Evolutionary conservation across 2,888 invertebrate genomes (phyloP).

Genomic region (Philonicus albiceps): DNA sequence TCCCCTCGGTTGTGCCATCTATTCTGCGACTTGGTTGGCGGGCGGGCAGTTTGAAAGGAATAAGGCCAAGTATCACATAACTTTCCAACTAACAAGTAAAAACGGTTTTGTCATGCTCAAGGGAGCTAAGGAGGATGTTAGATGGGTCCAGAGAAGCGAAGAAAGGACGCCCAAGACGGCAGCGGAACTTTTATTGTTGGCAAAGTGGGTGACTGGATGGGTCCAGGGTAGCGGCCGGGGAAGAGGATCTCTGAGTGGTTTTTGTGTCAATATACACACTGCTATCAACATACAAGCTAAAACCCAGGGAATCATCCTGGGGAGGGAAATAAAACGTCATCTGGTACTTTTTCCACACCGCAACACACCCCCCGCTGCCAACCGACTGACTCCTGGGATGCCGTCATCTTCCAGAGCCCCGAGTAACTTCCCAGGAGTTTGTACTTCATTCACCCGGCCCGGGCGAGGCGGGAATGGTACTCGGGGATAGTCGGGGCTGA

Average conservation of each 20-base stretch:
- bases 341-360: slow-evolving; percentile 41
- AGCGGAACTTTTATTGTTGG: slow-evolving; percentile 31
- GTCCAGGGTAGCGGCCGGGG: background rate
- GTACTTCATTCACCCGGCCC: slow-evolving; percentile 11
- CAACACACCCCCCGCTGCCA: background rate
- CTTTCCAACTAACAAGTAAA: slow-evolving; percentile 42
- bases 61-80: slow-evolving; percentile 44
- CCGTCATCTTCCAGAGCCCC: slow-evolving; percentile 17
- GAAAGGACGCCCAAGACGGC: background rate
- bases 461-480: background rate
- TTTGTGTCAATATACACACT: slow-evolving; percentile 38
- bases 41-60: slow-evolving; percentile 16
- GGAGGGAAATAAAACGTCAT: slow-evolving; percentile 36
- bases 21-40: background rate
- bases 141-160: background rate
- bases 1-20: background rate
- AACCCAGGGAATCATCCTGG: background rate
- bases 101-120: slow-evolving; percentile 42
- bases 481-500: background rate
- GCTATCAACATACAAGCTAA: slow-evolving; percentile 17
- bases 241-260: background rate
- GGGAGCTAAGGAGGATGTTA: slow-evolving; percentile 36
- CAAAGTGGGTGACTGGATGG: slow-evolving; percentile 8
- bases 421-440: slow-evolving; percentile 3
- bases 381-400: background rate